phyloP scores from a whole-genome alignment of 2,113 vertebrate species.

The Phoxinus phoxinus region DNA sequence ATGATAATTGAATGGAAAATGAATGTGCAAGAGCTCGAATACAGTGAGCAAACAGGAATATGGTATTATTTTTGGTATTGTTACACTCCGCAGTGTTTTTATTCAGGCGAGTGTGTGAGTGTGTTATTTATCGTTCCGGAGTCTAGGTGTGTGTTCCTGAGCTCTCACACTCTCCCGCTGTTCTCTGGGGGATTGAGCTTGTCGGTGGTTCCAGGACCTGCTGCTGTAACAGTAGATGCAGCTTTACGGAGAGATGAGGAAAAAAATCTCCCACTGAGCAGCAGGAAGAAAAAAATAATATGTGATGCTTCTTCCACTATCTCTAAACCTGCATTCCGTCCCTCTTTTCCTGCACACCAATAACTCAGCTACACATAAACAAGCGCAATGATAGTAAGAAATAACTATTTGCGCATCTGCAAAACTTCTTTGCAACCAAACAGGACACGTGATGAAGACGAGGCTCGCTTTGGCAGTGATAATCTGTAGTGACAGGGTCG shows the following conservation, averaged over 20 bases:
- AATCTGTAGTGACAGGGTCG: constrained; percentile 22
- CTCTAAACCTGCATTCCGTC: constrained; percentile 8
- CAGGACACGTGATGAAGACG: background rate
- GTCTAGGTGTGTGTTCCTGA: constrained; percentile 34
- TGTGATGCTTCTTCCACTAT: background rate
- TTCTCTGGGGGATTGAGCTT: constrained; percentile 30
- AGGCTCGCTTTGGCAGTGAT: background rate
- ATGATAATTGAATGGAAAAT: background rate
- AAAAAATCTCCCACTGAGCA: constrained; percentile 33
- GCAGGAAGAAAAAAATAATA: constrained; percentile 32
- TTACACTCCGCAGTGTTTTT: background rate
- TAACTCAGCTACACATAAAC: background rate
- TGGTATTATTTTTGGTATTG: constrained; percentile 2
- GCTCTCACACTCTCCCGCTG: constrained; percentile 34
- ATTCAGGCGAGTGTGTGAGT: background rate
- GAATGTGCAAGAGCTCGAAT: too few relatives aligned
- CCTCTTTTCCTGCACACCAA: background rate
- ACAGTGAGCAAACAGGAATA: background rate
- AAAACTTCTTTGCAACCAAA: background rate
- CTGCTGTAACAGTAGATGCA: constrained; percentile 41
- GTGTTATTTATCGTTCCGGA: constrained; percentile 9
- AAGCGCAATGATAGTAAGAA: background rate
- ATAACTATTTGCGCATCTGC: background rate
- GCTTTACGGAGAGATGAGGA: constrained; percentile 28
- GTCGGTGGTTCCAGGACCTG: constrained; percentile 40